Base-by-base conservation (phyloP, 1,140 invertebrate species). In the Odontomachus brunneus region DNA sequence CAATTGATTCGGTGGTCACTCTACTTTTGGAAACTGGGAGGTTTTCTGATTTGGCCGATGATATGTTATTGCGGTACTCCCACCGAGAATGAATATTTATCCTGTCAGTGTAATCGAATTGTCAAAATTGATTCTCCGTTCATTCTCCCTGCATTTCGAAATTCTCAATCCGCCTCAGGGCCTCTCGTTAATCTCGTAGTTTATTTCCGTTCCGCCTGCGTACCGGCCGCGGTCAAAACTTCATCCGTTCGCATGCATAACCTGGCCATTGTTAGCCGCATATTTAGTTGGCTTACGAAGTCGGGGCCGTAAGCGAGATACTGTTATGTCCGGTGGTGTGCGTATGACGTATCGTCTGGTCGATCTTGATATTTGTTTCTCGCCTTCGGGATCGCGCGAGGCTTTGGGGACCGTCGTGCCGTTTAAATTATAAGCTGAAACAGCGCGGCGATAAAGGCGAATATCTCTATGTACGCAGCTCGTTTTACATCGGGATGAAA, bases 301-400 rank as follows among this genome's bases (percentile, higher is more conserved):
- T 67, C 62, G 59, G 55, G 78, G 81, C 84, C 82, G 83, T 84
- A 78, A 87, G 44, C 85, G 49, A 87, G 67, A 82, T 87, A 87
- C 85, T 87, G 86, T 87, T 87, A 87, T 80, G 73, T 78, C 53
- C 73, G 51, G 49, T 67, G 73, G 60, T 86, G 80, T 73, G 49
- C 62, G 82, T 49, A 87, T 87, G 84, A 74, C 81, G 73, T 87
- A 87, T 87, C 85, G 38, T 15, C 29, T 26, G 67, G 29, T 38
- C 55, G 62, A 87, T 87, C 85, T 86, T 53, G 67, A 87, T 87
- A 84, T 84, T 87, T 87, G 67, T 86, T 87, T 87, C 86, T 80
- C 84, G 73, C 84, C 67, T 86, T 76, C 44, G n/a, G 73, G n/a
- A 76, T 19, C 15, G 38, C 9, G 3, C 38, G 38, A 7, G 7